These are phyloP conservation scores for Meloidogyne chitwoodi DNA, from an alignment of 1,140 invertebrate genomes.

Conservation along the genomic window DNA sequence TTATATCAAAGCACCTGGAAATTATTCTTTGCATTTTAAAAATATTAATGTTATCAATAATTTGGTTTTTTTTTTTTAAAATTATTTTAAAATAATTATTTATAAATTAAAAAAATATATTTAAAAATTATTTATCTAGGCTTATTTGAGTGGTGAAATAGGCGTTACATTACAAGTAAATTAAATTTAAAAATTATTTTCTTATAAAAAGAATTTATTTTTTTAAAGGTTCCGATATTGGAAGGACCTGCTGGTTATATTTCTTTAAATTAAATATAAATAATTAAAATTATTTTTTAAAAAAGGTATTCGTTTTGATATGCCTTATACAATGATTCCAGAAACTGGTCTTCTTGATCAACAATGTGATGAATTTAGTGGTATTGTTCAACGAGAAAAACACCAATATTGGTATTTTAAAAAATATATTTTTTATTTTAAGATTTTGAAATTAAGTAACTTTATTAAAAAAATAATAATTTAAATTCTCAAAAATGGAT, in stretches of 20 bases:
- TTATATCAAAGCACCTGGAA: conserved; percentile 56
- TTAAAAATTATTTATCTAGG: conserved; percentile 12
- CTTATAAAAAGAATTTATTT: neutral
- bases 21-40: conserved; percentile 56
- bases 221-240: conserved; percentile 43
- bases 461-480: no score
- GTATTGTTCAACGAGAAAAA: conserved; percentile 58
- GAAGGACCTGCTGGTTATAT: conserved; percentile 45
- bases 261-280: conserved; percentile 5
- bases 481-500: no score
- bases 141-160: conserved; percentile 56
- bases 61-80: conserved; percentile 26
- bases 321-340: conserved; percentile 58
- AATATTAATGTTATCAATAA: conserved; percentile 53
- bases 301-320: conserved; percentile 56
- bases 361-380: conserved; percentile 54
- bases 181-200: neutral
- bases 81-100: no score
- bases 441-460: no score
- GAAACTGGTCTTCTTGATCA: conserved; percentile 57
- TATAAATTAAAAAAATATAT: neutral
- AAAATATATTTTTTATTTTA: no score
- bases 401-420: conserved; percentile 51
- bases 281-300: neutral
- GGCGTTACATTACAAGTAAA: conserved; percentile 53